phyloP scores from a whole-genome alignment of 2,113 vertebrate genomes.

The Aegotheles bennettii region DNA sequence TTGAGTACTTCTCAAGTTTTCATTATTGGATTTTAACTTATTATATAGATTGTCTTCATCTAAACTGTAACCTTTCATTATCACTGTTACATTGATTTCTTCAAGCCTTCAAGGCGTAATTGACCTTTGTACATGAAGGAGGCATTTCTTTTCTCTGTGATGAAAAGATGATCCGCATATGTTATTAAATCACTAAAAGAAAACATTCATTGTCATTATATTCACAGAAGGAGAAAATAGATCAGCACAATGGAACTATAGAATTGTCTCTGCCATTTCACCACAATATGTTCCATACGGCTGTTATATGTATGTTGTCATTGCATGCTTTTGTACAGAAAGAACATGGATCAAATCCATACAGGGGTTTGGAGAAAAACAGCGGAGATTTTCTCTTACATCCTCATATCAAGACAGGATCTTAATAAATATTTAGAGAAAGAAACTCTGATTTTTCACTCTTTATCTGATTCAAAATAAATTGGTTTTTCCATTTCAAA shows the following conservation, averaged over 20 bases:
- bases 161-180: background rate
- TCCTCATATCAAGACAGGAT: background rate
- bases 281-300: background rate
- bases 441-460: background rate
- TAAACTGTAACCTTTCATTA: slow-evolving; percentile 63
- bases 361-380: background rate
- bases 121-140: slow-evolving; percentile 52
- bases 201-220: background rate
- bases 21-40: slow-evolving; percentile 53
- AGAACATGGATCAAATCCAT: background rate
- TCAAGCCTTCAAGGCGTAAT: slow-evolving; percentile 25
- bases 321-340: background rate
- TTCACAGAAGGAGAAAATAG: background rate
- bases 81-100: slow-evolving; percentile 47
- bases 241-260: background rate
- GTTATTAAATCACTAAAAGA: slow-evolving; percentile 35
- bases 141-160: slow-evolving; percentile 29
- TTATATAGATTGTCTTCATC: slow-evolving; percentile 22
- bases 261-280: background rate
- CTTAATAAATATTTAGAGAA: background rate
- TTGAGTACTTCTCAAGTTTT: slow-evolving; percentile 39
- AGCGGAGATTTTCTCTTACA: background rate
- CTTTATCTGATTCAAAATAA: background rate
- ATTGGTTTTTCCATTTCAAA: background rate
- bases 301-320: background rate